These are phyloP conservation scores for Xiphias gladius DNA, from an alignment of 2,113 vertebrate genomes.

Conservation along the genomic window DNA sequence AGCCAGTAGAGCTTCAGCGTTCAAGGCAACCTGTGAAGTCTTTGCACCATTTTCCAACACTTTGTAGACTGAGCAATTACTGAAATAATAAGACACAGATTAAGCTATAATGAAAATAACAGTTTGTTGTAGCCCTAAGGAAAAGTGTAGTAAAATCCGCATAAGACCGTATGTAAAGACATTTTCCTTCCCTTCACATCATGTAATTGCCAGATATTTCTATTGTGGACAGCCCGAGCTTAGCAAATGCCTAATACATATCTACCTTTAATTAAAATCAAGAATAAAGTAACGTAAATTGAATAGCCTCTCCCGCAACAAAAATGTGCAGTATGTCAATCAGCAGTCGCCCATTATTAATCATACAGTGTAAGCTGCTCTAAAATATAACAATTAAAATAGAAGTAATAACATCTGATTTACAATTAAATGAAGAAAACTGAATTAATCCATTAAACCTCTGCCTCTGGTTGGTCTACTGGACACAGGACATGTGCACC, in stretches of 20 bases:
- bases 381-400: background rate
- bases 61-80: background rate
- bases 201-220: background rate
- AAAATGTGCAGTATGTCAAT: conserved; percentile 5
- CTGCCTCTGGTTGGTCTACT: conserved; percentile 15
- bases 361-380: background rate
- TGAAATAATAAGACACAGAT: background rate
- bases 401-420: conserved; percentile 5
- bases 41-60: background rate
- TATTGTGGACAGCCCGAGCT: background rate
- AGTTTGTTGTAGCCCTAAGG: background rate
- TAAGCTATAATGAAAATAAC: background rate
- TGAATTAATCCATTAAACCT: conserved; percentile 21
- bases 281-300: conserved; percentile 2
- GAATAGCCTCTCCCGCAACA: background rate
- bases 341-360: background rate
- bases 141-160: background rate
- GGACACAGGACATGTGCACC: conserved; percentile 28
- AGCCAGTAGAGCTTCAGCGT: too few species aligned
- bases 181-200: background rate
- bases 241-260: background rate
- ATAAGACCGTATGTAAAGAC: background rate
- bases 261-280: background rate
- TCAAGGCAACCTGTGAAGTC: background rate
- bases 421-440: background rate